Evolutionary conservation across 53 echinoderm and acorn worm species (phyloP), one percentile per base, ranked within the genome.

Genomic region (Patiria pectinifera): DNA sequence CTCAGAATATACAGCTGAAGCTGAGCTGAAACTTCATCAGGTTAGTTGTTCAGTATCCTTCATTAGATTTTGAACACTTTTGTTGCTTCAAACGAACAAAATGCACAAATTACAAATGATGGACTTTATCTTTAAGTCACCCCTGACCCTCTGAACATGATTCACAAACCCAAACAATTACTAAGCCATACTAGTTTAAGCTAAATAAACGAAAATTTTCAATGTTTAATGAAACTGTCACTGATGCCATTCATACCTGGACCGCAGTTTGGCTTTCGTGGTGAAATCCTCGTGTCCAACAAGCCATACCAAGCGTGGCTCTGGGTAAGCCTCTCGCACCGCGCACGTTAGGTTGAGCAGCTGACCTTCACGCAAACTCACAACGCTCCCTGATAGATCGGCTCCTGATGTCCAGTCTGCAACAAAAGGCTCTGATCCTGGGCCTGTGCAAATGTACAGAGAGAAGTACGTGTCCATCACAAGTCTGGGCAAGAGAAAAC

Each of bases 271-370:
- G 59, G 88, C 61, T 6, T 89, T 43, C 3, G 26, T n/a, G 5
- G 81, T 90, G 69, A 11, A 46, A 63, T 48, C 24, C 19, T 80
- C 16, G 0, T 90, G 46, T 45, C 90, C 90, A 22, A 90, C 13
- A 16, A 80, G 10, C 90, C 90, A 90, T 61, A 18, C 14, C 46
- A 90, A 66, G 48, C 21, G 16, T 23, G 90, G 90, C 62, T 80
- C 69, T 25, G 90, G 90, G 49, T 90, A 81, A 22, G 48, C 90
- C 69, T 90, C 48, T 9, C 18, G 21, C 1, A 90, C 90, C 19
- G n/a, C 10, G 14, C 90, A 90, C 13, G 22, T 23, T 45, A 90
- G 15, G 46, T 10, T 4, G 4, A 80, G 24, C 47, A 18, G 19
- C 2, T 80, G 75, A 46, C 66, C 90, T 62, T 90, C 90, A 0